These are phyloP conservation scores for Drosophila mauritiana DNA, from an alignment of 1,140 invertebrate species.

Conservation along the genomic window DNA sequence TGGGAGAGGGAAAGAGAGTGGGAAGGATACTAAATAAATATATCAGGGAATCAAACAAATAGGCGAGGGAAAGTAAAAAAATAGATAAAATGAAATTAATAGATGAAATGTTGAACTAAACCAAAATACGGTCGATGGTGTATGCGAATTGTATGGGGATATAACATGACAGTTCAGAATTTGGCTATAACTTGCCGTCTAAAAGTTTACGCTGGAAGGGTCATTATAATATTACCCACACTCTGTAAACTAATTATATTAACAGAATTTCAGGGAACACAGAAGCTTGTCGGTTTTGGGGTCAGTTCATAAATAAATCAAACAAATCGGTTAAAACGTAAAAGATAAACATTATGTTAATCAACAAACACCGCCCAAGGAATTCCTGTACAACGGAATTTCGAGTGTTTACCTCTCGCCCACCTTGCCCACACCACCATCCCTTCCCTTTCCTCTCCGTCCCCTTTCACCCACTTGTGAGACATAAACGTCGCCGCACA, in stretches of 20 bases:
- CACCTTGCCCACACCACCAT: neutral
- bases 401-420: constrained; percentile 31
- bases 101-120: neutral
- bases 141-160: too few species aligned
- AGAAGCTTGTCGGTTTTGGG: neutral
- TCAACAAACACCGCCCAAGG: constrained; percentile 31
- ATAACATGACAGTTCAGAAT: too few species aligned
- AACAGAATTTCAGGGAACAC: neutral
- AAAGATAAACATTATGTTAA: constrained; percentile 41
- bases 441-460: neutral
- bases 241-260: neutral
- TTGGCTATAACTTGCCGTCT: too few species aligned
- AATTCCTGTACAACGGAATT: constrained; percentile 38
- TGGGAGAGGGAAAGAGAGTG: constrained; percentile 1
- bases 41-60: constrained; percentile 39
- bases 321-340: constrained; percentile 70
- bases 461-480: constrained; percentile 43
- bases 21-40: constrained; percentile 62
- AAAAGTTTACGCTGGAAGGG: too few species aligned
- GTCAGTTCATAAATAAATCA: constrained; percentile 73
- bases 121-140: too few species aligned
- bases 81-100: neutral
- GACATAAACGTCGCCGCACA: constrained; percentile 67
- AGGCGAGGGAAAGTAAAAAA: neutral
- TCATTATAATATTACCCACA: neutral